phyloP scores from a whole-genome alignment of 2,113 vertebrate genomes.

The Oncorhynchus mykiss region DNA sequence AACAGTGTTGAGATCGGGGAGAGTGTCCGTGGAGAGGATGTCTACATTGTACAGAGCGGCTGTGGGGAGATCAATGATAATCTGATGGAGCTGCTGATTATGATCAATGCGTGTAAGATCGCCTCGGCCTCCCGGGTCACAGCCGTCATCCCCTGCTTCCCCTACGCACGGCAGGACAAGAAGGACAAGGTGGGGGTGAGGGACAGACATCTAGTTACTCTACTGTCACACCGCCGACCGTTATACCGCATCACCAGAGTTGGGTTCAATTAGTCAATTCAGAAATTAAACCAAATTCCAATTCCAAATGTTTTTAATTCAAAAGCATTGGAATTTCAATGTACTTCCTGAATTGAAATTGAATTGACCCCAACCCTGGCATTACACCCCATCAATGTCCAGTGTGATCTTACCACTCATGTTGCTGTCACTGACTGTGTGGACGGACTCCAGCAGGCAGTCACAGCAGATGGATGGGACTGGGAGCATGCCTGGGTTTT shows the following conservation, averaged over 20 bases:
- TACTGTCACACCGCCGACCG: slow-evolving; percentile 48
- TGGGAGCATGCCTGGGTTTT: too few relatives aligned
- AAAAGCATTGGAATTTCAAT: too few relatives aligned
- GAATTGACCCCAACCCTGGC: background rate
- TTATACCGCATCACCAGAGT: slow-evolving; percentile 30
- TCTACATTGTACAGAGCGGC: slow-evolving; percentile 82
- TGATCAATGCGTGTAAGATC: slow-evolving; percentile 83
- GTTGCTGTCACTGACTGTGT: too few relatives aligned
- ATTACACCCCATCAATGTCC: background rate
- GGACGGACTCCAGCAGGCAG: too few relatives aligned
- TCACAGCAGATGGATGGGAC: too few relatives aligned
- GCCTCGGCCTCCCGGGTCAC: slow-evolving; percentile 78
- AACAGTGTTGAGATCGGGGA: slow-evolving; percentile 80
- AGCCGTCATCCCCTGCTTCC: slow-evolving; percentile 81
- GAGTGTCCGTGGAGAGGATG: slow-evolving; percentile 80
- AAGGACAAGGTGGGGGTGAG: slow-evolving; percentile 81
- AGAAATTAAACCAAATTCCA: too few relatives aligned
- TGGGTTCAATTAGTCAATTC: slow-evolving; percentile 26
- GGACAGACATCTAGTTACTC: slow-evolving; percentile 61
- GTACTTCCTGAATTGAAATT: too few relatives aligned
- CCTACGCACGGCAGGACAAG: slow-evolving; percentile 81
- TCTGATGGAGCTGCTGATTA: slow-evolving; percentile 80
- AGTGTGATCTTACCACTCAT: too few relatives aligned
- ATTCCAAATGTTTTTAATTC: too few relatives aligned
- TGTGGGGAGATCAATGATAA: slow-evolving; percentile 83